Conservation (phyloP, 2,113 vertebrate species). For the Actenoides lindsayi region DNA sequence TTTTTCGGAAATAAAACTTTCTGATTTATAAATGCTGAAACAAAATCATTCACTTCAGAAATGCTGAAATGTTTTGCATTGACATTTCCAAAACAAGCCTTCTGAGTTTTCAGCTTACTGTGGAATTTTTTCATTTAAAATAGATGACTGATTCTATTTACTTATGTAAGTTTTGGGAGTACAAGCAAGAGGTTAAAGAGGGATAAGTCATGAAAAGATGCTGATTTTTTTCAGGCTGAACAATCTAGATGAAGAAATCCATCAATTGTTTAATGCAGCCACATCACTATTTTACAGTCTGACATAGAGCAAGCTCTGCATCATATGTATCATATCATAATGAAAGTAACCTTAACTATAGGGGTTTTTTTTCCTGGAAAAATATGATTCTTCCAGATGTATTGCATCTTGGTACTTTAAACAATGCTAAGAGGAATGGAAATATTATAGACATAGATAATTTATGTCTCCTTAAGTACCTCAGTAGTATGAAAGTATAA, state of each 20-base stretch:
- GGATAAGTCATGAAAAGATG: neutral
- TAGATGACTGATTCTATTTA: neutral
- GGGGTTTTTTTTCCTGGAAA: neutral
- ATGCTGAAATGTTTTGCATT: neutral
- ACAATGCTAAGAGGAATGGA: neutral
- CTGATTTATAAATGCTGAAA: neutral
- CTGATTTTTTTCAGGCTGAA: neutral
- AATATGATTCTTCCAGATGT: neutral
- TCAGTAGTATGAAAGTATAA: neutral
- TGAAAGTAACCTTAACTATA: neutral
- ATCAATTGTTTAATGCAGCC: neutral
- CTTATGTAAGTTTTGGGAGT: neutral
- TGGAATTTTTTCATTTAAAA: neutral
- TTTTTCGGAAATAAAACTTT: neutral
- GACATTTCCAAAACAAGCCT: neutral
- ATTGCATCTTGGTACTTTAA: neutral
- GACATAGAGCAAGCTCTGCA: neutral
- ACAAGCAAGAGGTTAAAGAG: neutral
- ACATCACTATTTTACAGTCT: neutral
- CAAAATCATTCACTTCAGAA: neutral
- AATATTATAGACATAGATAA: neutral
- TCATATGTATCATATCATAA: neutral
- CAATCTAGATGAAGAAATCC: neutral
- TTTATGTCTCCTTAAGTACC: neutral
- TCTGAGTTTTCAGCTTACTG: neutral